phyloP scores from a whole-genome alignment of 2,888 invertebrate genomes.

The Zygothrica quintamaculata region DNA sequence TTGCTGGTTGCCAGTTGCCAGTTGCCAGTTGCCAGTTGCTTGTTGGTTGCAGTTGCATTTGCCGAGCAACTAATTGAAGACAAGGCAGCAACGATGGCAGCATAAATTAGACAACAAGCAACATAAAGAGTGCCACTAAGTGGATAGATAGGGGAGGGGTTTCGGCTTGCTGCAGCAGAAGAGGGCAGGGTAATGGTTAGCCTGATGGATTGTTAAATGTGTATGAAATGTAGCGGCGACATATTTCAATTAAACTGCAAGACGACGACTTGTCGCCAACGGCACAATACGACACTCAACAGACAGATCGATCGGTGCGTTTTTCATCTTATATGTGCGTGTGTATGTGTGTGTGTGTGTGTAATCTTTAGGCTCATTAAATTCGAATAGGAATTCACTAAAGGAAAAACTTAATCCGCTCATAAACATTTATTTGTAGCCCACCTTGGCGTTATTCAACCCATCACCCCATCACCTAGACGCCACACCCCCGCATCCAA shows the following conservation, averaged over 20 bases:
- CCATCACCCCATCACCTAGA: conserved; percentile 5
- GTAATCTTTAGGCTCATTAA: conserved; percentile 77
- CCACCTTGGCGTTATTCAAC: conserved; percentile 32
- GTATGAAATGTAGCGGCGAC: conserved; percentile 63
- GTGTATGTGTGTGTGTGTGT: too few species aligned
- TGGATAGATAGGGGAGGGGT: conserved; percentile 32
- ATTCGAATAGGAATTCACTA: conserved; percentile 71
- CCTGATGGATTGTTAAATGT: conserved; percentile 76
- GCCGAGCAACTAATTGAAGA: conserved; percentile 71
- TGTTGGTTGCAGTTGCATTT: conserved; percentile 40
- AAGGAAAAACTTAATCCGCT: conserved; percentile 77
- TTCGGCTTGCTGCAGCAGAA: not conserved
- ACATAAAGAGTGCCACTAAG: conserved; percentile 60
- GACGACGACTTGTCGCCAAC: conserved; percentile 19
- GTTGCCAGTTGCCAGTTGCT: conserved; percentile 17
- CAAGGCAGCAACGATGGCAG: conserved; percentile 63
- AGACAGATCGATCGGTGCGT: conserved; percentile 2
- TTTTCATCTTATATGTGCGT: too few species aligned
- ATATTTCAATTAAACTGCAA: conserved; percentile 69
- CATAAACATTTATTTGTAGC: conserved; percentile 75
- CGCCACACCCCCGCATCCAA: conserved; percentile 10
- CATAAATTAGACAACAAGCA: conserved; percentile 65
- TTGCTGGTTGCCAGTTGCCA: conserved; percentile 31
- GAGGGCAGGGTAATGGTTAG: conserved; percentile 1
- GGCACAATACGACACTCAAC: too few species aligned